Evolutionary conservation across 2,797 vertebrate genomes (phyloP).

Genomic region (Tympanoctomys barrerae): DNA sequence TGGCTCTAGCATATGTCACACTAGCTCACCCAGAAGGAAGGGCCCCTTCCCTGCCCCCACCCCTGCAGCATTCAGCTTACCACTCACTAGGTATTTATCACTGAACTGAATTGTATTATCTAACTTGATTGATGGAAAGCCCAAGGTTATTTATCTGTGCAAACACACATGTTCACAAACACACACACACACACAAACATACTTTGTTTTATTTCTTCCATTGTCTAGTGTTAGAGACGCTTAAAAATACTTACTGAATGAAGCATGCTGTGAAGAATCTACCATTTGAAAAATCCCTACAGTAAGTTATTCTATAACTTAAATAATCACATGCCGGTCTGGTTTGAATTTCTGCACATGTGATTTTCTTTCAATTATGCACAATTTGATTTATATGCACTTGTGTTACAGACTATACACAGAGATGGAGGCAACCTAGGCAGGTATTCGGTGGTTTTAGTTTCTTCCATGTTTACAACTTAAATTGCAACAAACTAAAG

Average conservation of each 20-base stretch:
- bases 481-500: constrained; percentile 50
- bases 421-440: background rate
- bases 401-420: background rate
- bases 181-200: background rate
- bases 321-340: constrained; percentile 40
- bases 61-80: background rate
- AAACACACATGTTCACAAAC: background rate
- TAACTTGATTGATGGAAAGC: constrained; percentile 11
- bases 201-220: background rate
- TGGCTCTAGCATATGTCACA: background rate
- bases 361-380: constrained; percentile 37
- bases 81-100: constrained; percentile 45
- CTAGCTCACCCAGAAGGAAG: constrained; percentile 40
- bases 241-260: constrained; percentile 40
- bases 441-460: constrained; percentile 28
- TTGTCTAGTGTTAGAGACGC: background rate
- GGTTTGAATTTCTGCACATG: background rate
- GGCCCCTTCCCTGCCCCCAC: background rate
- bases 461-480: constrained; percentile 60
- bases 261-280: background rate
- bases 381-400: background rate
- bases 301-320: constrained; percentile 38
- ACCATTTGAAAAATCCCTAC: constrained; percentile 26
- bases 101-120: background rate
- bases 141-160: background rate